Percentiles rank a stretch among this genome's conserved stretches.
Evolutionary conservation across 2,113 vertebrate species (phyloP).

Genomic region (Rhynchomys soricoides): DNA sequence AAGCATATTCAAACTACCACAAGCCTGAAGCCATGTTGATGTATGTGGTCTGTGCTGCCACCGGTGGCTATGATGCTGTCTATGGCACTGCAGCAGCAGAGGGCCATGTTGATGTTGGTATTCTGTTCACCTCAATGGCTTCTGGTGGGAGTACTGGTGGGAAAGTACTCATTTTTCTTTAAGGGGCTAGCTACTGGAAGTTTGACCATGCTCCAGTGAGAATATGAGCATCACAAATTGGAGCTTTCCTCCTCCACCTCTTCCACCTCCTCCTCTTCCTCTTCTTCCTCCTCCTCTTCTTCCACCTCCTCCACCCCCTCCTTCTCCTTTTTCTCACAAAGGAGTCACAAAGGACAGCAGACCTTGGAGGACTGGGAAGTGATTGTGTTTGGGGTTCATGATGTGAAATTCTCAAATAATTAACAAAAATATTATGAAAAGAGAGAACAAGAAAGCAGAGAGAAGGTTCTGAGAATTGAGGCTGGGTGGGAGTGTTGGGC

Average conservation of each 20-base stretch:
- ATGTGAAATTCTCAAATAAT: background rate
- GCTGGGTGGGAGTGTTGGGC: background rate
- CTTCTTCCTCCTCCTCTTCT: fast-evolving
- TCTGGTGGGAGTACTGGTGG: background rate
- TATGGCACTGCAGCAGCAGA: too few relatives aligned
- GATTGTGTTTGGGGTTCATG: background rate
- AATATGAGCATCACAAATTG: background rate
- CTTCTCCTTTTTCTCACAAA: fast-evolving
- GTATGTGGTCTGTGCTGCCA: too few relatives aligned
- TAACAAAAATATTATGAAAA: background rate
- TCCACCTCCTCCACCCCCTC: fast-evolving
- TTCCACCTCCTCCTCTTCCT: background rate
- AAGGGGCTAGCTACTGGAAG: background rate
- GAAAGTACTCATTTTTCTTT: background rate
- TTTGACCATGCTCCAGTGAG: background rate
- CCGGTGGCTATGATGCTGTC: too few relatives aligned
- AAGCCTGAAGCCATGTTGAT: too few relatives aligned
- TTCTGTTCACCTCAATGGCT: background rate
- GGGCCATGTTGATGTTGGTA: too few relatives aligned
- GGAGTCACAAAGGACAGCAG: background rate
- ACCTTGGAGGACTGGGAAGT: background rate
- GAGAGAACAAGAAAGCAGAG: background rate
- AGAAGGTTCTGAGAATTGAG: background rate
- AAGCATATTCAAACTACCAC: too few relatives aligned
- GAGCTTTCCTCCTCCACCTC: too few relatives aligned